Evolutionary conservation across 2,797 vertebrate genomes (phyloP), one percentile per base, ranked within the genome.

Genomic region (Tiaroga cobitis): DNA sequence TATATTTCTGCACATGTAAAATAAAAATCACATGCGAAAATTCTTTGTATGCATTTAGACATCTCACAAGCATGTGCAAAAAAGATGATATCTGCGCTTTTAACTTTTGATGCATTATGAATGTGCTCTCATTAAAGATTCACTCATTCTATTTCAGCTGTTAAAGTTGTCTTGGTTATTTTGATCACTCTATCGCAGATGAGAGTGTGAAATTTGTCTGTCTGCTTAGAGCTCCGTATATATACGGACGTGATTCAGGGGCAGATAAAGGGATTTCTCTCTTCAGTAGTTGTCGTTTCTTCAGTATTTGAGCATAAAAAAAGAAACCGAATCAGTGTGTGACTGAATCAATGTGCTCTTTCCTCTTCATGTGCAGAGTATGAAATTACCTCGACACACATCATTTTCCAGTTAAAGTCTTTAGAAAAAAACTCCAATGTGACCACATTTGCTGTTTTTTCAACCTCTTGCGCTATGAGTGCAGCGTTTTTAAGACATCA

Each of bases 81-180:
- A 54, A 32, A 68, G 68, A 43, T 0, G 41, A 29, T 56, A 19
- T 29, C 46, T 81, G 16, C 24, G 2, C 80, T 82, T 63, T 72
- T 81, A 59, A 41, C 34, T 29, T 54, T 46, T 61, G n/a, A 61
- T 73, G n/a, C 37, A 82, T 82, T 43, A 73, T 82, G 51, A 82
- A 82, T 82, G 68, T 6, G 18, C 19, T 41, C n/a, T 59, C 68
- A 61, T 82, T 82, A 73, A 82, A 61, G 5, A 72, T 81, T 59
- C 18, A 81, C 0, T 13, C 9, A 0, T 8, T 56, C 69, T 59
- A 73, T 61, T 24, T 73, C 69, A 61, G 37, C 49, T 1, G 37
- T 73, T 70, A 29, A 81, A 39, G 51, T 21, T 29, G n/a, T 73
- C 54, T 72, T 59, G 19, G 49, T 18, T 61, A 59, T 73, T 70